phyloP scores from a whole-genome alignment of 1,140 invertebrate genomes.

The Drosophila murphyi region DNA sequence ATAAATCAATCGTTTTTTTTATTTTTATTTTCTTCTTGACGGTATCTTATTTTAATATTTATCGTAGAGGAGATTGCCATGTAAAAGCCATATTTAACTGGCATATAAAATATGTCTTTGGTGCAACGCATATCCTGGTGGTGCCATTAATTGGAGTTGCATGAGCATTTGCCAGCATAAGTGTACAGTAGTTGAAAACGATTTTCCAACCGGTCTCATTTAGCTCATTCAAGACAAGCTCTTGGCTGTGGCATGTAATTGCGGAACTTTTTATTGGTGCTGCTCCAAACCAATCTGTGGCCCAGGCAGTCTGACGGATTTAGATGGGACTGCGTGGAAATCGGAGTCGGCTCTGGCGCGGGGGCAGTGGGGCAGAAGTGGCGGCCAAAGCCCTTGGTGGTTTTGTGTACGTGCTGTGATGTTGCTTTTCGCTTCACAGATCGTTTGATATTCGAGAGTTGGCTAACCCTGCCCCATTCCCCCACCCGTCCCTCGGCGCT shows the following conservation, averaged over 20 bases:
- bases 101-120: no score
- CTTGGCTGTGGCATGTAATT: constrained; percentile 53
- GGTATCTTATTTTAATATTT: not conserved
- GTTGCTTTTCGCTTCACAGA: constrained; percentile 73
- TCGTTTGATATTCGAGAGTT: constrained; percentile 72
- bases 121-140: no score
- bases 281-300: constrained; percentile 43
- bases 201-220: not conserved
- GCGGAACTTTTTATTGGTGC: constrained; percentile 61
- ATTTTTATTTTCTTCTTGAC: no score
- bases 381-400: constrained; percentile 13
- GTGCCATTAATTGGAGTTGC: no score
- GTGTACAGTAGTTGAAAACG: not conserved
- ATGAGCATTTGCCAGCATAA: no score
- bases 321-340: constrained; percentile 41
- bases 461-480: constrained; percentile 1
- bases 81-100: no score
- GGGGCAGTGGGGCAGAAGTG: constrained; percentile 1
- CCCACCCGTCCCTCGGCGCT: not conserved
- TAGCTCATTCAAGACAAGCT: not conserved
- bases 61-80: no score
- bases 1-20: no score
- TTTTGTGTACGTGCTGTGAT: constrained; percentile 58
- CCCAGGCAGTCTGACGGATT: constrained; percentile 22
- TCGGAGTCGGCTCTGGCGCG: constrained; percentile 32